A percentile compares a stretch with the other conserved stretches of the same genome.
phyloP scores from a whole-genome alignment of 2,797 vertebrate species.

The Aselliscus stoliczkanus region DNA sequence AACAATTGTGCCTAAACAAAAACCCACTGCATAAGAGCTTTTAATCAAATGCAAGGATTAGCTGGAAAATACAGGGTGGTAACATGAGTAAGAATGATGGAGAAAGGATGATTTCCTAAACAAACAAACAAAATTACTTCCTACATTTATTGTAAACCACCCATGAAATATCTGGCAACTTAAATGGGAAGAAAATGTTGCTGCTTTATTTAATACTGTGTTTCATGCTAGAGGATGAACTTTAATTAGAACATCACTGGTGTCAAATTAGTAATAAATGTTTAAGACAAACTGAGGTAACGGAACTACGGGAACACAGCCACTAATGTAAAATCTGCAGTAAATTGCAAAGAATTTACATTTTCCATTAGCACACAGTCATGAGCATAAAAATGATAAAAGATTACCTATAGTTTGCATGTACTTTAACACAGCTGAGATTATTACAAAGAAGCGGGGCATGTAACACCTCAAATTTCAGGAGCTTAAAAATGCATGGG shows the following conservation, averaged over 20 bases:
- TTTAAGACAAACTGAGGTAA: constrained; percentile 75
- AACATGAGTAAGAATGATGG: constrained; percentile 30
- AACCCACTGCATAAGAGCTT: neutral
- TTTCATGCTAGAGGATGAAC: constrained; percentile 70
- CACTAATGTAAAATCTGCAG: constrained; percentile 56
- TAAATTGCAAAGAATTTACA: constrained; percentile 77
- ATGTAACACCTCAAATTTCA: neutral
- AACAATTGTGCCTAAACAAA: constrained; percentile 54
- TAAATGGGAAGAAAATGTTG: constrained; percentile 23
- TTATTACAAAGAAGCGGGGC: neutral
- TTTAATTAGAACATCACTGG: constrained; percentile 77
- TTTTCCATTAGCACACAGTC: constrained; percentile 70
- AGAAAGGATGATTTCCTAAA: constrained; percentile 15
- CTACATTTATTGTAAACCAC: constrained; percentile 61
- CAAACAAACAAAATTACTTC: constrained; percentile 66
- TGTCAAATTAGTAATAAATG: constrained; percentile 79
- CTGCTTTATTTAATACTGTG: constrained; percentile 14
- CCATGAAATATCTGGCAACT: constrained; percentile 61
- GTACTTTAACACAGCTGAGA: neutral
- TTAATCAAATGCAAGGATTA: constrained; percentile 46
- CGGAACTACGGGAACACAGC: constrained; percentile 53
- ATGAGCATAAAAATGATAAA: constrained; percentile 68
- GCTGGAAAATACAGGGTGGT: constrained; percentile 1
- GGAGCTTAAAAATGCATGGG: neutral
- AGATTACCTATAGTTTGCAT: constrained; percentile 52